phyloP scores from a whole-genome alignment of 2,888 invertebrate species.

The Dynastes tityus region DNA sequence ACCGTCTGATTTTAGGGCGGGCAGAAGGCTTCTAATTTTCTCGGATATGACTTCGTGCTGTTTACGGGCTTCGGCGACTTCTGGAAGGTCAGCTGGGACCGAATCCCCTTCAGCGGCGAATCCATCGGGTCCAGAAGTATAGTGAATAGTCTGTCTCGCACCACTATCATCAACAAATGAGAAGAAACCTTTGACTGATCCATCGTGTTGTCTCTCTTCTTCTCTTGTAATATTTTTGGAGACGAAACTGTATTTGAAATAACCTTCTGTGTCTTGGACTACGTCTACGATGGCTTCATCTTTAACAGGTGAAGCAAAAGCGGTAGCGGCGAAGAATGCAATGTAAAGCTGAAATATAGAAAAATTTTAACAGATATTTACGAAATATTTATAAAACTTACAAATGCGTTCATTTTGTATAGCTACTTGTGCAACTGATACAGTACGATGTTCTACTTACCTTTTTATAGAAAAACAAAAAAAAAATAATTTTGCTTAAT shows the following conservation, averaged over 20 bases:
- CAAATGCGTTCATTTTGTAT: constrained; percentile 26
- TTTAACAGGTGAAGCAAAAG: constrained; percentile 29
- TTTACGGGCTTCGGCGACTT: constrained; percentile 45
- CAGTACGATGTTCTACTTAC: background rate
- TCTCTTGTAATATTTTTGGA: constrained; percentile 46
- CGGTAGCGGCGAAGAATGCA: constrained; percentile 23
- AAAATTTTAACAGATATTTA: background rate
- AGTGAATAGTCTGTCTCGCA: constrained; percentile 45
- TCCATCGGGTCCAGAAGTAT: constrained; percentile 47
- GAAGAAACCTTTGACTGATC: constrained; percentile 45
- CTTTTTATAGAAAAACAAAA: background rate
- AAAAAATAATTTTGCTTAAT: background rate
- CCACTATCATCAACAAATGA: constrained; percentile 48
- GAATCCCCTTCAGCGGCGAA: constrained; percentile 38
- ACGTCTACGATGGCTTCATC: constrained; percentile 47
- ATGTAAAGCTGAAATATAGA: constrained; percentile 31
- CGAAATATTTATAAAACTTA: constrained; percentile 20
- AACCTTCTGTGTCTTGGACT: constrained; percentile 34
- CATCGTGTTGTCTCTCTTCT: constrained; percentile 48
- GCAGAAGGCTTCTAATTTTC: constrained; percentile 43
- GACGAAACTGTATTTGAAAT: constrained; percentile 45
- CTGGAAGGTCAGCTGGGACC: constrained; percentile 44
- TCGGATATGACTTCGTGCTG: constrained; percentile 44
- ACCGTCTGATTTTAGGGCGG: constrained; percentile 41
- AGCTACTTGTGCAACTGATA: background rate